Percentiles rank a stretch among this genome's conserved stretches.
Conservation (phyloP, 2,888 invertebrate genomes). For the Eristalis arbustorum region DNA sequence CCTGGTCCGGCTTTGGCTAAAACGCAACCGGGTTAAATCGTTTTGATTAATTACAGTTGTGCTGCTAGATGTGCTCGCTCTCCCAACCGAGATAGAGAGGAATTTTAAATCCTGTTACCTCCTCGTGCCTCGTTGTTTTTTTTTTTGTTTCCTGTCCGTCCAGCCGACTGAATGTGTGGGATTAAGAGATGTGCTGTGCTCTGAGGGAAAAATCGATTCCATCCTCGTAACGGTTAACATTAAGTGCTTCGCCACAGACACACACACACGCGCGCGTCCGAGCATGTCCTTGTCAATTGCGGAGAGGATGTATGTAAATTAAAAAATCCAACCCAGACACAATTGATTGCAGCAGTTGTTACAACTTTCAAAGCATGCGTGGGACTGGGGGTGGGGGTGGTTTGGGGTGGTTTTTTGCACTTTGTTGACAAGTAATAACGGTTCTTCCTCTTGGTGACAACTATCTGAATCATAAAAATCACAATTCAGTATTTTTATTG, state of each 20-base stretch:
- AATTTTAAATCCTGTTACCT: neutral
- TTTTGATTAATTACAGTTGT: constrained; percentile 55
- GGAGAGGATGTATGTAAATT: neutral
- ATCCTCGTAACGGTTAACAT: neutral
- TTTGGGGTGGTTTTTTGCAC: neutral
- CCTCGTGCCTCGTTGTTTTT: neutral
- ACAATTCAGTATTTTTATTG: neutral
- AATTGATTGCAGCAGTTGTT: neutral
- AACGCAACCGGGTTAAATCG: constrained; percentile 51
- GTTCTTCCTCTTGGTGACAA: neutral
- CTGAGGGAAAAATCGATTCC: neutral
- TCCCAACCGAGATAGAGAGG: neutral
- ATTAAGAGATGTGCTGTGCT: neutral
- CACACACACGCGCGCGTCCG: neutral
- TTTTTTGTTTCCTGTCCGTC: too few relatives aligned
- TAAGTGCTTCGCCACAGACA: neutral
- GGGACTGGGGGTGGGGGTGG: neutral
- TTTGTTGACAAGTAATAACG: constrained; percentile 5
- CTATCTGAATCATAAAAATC: constrained; percentile 5
- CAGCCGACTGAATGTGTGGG: neutral
- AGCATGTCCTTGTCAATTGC: neutral
- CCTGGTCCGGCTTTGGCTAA: constrained; percentile 6
- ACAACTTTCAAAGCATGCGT: neutral
- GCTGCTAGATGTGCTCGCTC: neutral
- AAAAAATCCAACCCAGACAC: neutral